phyloP scores from a whole-genome alignment of 2,113 vertebrate genomes.

The Oryctolagus cuniculus region DNA sequence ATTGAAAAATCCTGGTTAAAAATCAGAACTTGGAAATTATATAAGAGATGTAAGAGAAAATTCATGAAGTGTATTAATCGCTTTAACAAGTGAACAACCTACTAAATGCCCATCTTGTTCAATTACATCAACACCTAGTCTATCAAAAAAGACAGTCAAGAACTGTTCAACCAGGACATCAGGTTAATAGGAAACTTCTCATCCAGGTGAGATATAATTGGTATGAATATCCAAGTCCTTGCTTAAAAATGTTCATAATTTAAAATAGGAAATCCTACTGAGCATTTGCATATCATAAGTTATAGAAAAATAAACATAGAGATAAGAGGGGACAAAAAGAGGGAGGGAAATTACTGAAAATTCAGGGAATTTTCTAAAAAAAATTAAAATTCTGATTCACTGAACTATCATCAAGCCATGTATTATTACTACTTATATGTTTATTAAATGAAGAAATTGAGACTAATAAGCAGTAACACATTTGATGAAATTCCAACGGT shows the following conservation, averaged over 20 bases:
- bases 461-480: not conserved
- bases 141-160: not conserved
- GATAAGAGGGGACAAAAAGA: not conserved
- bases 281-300: not conserved
- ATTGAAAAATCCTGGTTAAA: slow-evolving; percentile 1
- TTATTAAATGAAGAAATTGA: not conserved
- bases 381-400: not conserved
- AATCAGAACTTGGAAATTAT: not conserved
- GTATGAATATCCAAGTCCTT: not conserved
- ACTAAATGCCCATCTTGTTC: not conserved
- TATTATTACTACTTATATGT: not conserved
- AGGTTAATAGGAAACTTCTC: no score
- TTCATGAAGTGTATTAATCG: not conserved
- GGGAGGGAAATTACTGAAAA: not conserved
- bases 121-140: not conserved
- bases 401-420: not conserved
- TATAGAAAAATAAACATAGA: not conserved
- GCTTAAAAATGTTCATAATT: not conserved
- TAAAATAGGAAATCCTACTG: not conserved
- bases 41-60: not conserved
- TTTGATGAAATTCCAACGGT: not conserved
- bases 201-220: not conserved
- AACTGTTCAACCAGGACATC: not conserved
- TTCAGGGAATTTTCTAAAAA: not conserved
- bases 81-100: not conserved